Evolutionary conservation across 2,888 invertebrate genomes (phyloP).

Genomic region (Parelbella ahira): DNA sequence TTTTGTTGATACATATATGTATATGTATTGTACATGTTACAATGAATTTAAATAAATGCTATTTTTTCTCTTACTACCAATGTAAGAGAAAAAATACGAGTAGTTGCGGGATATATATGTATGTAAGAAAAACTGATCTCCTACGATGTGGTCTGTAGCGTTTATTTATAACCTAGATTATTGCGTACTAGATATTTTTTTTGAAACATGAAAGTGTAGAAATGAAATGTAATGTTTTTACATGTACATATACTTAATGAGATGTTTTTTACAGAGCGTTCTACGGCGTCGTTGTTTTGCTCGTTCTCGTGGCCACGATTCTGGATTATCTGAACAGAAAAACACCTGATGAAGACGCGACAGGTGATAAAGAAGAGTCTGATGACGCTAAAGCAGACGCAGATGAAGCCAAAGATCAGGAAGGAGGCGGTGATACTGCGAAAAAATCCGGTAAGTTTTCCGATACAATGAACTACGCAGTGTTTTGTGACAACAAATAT

Average conservation of each 20-base stretch:
- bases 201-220: not conserved
- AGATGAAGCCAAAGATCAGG: conserved; percentile 13
- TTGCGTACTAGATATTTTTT: no score
- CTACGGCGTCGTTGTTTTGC: conserved; percentile 56
- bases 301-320: conserved; percentile 66
- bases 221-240: not conserved
- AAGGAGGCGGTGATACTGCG: conserved; percentile 31
- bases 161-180: no score
- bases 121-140: no score
- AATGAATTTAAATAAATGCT: no score
- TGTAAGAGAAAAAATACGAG: no score
- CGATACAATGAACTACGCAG: no score
- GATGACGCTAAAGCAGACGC: conserved; percentile 32
- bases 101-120: no score
- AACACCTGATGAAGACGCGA: conserved; percentile 31
- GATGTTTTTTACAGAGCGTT: conserved; percentile 53
- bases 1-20: no score
- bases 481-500: no score
- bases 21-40: no score
- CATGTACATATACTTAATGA: not conserved
- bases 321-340: conserved; percentile 60
- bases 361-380: conserved; percentile 35
- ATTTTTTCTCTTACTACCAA: no score
- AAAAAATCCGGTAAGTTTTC: conserved; percentile 41
- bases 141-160: no score